Conservation (phyloP, 2,797 vertebrate genomes). For the Heliangelus exortis region DNA sequence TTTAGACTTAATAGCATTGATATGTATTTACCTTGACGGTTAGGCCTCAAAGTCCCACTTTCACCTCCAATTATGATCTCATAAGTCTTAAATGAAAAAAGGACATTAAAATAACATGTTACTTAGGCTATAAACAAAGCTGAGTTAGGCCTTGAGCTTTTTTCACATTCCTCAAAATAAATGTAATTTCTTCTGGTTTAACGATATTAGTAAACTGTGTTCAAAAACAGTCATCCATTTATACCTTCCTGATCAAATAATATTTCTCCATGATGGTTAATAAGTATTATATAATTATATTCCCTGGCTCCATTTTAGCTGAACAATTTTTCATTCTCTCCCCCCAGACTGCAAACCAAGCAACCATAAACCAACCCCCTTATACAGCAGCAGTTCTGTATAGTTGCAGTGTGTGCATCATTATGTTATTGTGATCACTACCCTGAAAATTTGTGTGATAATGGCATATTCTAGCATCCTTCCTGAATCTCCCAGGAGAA, state of each 20-base stretch:
- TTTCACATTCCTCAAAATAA: conserved; percentile 52
- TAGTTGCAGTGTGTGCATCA: background rate
- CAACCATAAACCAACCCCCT: background rate
- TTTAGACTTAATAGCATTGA: background rate
- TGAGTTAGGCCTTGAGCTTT: conserved; percentile 6
- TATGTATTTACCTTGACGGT: background rate
- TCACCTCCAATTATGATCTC: background rate
- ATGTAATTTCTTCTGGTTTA: conserved; percentile 46
- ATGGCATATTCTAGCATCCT: background rate
- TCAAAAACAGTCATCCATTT: conserved; percentile 39
- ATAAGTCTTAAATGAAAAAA: background rate
- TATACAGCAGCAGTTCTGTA: background rate
- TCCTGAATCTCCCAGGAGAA: background rate
- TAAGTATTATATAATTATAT: conserved; percentile 46
- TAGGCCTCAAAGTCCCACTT: background rate
- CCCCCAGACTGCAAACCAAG: background rate
- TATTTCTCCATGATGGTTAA: conserved; percentile 38
- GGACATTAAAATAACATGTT: background rate
- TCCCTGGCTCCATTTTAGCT: conserved; percentile 28
- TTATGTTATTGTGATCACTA: background rate
- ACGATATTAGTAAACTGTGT: conserved; percentile 43
- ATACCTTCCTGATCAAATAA: conserved; percentile 68
- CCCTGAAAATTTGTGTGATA: background rate
- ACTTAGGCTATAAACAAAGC: conserved; percentile 4
- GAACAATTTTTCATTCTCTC: conserved; percentile 17